A percentile compares a stretch with the other conserved stretches of the same genome.
phyloP scores from a whole-genome alignment of 2,113 vertebrate genomes.

The Cromileptes altivelis region DNA sequence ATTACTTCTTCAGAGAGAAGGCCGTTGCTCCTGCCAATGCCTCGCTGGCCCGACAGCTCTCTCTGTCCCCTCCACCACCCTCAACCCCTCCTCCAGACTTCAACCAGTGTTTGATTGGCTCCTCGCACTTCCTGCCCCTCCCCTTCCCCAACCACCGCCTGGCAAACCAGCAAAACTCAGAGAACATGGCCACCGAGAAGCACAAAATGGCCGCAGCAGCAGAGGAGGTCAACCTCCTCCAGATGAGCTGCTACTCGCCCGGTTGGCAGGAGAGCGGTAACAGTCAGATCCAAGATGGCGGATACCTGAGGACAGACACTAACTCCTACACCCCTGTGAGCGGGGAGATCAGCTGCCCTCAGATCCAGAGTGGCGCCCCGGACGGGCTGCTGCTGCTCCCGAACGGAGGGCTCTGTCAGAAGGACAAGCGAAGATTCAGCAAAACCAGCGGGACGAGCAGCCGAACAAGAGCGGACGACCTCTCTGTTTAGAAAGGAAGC shows the following conservation, averaged over 20 bases:
- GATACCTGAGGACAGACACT: constrained; percentile 45
- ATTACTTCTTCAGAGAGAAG: constrained; percentile 4
- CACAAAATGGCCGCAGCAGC: constrained; percentile 81
- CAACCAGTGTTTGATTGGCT: constrained; percentile 87
- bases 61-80: constrained; percentile 73
- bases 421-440: constrained; percentile 91
- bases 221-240: constrained; percentile 85
- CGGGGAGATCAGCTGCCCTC: constrained; percentile 65
- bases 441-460: constrained; percentile 92
- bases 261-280: constrained; percentile 68
- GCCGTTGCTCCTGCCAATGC: neutral
- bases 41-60: constrained; percentile 72
- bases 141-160: constrained; percentile 84
- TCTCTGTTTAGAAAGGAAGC: constrained; percentile 86
- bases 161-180: constrained; percentile 92
- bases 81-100: constrained; percentile 93
- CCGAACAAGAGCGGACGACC: constrained; percentile 90
- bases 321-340: constrained; percentile 71
- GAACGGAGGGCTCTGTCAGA: constrained; percentile 70
- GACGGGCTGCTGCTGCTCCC: constrained; percentile 28
- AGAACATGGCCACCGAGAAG: constrained; percentile 90
- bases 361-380: constrained; percentile 7
- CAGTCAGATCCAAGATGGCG: constrained; percentile 47
- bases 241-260: constrained; percentile 84
- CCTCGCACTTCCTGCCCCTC: constrained; percentile 69